phyloP scores from a whole-genome alignment of 1,140 invertebrate genomes.

The Drosophila sechellia region DNA sequence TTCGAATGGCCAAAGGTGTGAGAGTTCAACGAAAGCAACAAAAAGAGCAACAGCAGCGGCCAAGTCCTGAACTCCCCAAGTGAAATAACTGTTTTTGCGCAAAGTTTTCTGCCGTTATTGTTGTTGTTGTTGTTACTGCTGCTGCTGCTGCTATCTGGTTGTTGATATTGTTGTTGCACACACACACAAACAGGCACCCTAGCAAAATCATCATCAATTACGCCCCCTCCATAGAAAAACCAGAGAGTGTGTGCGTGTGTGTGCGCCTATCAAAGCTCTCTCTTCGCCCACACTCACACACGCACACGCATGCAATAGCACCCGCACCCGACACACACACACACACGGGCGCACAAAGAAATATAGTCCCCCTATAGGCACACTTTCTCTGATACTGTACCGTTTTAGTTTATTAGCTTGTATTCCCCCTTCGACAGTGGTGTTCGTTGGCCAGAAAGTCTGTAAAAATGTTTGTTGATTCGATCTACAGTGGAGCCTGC shows the following conservation, averaged over 20 bases:
- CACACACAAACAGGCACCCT: constrained; percentile 11
- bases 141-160: constrained; percentile 7
- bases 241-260: constrained; percentile 20
- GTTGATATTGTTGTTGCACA: constrained; percentile 32
- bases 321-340: not conserved
- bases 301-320: constrained; percentile 6
- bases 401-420: constrained; percentile 56
- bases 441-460: constrained; percentile 11
- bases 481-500: constrained; percentile 7
- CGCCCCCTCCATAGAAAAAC: constrained; percentile 18
- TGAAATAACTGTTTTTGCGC: constrained; percentile 45
- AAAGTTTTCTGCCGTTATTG: constrained; percentile 25
- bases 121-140: constrained; percentile 17
- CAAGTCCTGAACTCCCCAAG: constrained; percentile 4
- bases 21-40: not conserved
- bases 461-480: constrained; percentile 3
- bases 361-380: constrained; percentile 23
- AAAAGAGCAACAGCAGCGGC: too few relatives aligned
- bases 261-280: constrained; percentile 56
- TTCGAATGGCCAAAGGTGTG: constrained; percentile 1
- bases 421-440: constrained; percentile 7
- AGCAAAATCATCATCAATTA: constrained; percentile 53
- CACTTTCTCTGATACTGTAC: constrained; percentile 47
- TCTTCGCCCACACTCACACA: constrained; percentile 18
- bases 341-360: not conserved